Evolutionary conservation across 2,797 vertebrate genomes (phyloP).

Genomic region (Sebastes diploproa): DNA sequence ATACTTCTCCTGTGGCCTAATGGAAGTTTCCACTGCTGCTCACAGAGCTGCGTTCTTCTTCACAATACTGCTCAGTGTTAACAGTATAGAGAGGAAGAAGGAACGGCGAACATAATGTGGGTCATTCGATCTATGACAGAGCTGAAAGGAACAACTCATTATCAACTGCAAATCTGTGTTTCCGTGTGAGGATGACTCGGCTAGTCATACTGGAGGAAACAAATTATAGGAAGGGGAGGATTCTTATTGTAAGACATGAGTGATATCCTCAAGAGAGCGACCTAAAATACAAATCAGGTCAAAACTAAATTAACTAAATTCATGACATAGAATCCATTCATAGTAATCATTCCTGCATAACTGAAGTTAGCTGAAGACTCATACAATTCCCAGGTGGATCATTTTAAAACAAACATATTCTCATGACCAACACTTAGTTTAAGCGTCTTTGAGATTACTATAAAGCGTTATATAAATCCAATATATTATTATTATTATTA

Average conservation of each 20-base stretch:
- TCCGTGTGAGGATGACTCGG: constrained; percentile 25
- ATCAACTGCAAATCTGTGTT: constrained; percentile 40
- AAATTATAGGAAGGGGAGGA: not conserved
- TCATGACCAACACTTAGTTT: constrained; percentile 6
- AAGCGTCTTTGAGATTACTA: too few relatives aligned
- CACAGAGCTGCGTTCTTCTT: constrained; percentile 30
- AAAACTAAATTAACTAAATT: constrained; percentile 35
- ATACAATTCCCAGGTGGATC: not conserved
- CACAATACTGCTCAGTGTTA: constrained; percentile 42
- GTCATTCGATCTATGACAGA: constrained; percentile 60
- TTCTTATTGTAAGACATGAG: constrained; percentile 19
- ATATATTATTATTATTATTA: not conserved
- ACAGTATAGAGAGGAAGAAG: constrained; percentile 38
- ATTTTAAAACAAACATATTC: not conserved
- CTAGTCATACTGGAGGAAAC: constrained; percentile 16
- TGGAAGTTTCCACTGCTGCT: constrained; percentile 69
- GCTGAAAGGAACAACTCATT: constrained; percentile 52
- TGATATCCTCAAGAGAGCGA: constrained; percentile 26
- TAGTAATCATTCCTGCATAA: constrained; percentile 5
- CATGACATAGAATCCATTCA: constrained; percentile 23
- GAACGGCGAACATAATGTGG: constrained; percentile 52
- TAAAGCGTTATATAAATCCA: too few relatives aligned
- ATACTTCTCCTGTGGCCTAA: constrained; percentile 39
- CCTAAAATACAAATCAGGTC: constrained; percentile 49
- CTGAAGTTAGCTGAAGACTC: not conserved